Evolutionary conservation across 2,797 vertebrate species (phyloP), one percentile per base, ranked within the genome.

Genomic region (Lutjanus argentimaculatus): DNA sequence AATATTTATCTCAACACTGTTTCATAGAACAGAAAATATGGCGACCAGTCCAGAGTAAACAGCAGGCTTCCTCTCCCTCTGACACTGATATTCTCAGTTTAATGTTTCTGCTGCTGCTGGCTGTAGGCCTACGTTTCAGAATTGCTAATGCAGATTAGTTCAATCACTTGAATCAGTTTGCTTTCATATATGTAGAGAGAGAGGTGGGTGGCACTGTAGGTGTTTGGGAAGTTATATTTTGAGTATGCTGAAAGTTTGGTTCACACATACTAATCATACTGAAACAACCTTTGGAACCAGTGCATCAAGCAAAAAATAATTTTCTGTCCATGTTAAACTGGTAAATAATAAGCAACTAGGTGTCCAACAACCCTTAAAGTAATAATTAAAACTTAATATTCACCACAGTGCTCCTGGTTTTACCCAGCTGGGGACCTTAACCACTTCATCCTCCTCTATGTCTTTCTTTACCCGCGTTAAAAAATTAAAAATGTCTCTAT

Each of bases 1-100:
- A 91, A 94, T 92, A 93, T 93, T 92, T 90, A 84, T 91, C 77
- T 73, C 77, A 73, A 52, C 46, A 72, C 74, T 59, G 70, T 91
- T 89, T 85, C 73, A 84, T 72, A 46, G 65, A 89, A 82, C 67
- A 89, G 83, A 86, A 91, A 91, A 87, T 89, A 75, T 73, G 77
- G 83, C 48, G 69, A 81, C 65, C 72, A 48, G 36, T 89, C 82
- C 90, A 93, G 78, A 81, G 72, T 85, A 92, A 93, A 93, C 91
- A 93, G 49, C 43, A 46, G 76, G 69, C 72, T 81, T 87, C 86
- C 82, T 89, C 84, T 83, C 67, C 81, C 78, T 67, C 71, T 14
- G 55, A 83, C 70, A 77, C 71, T 64, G 67, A 90, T 72, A 75
- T 76, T 71, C 74, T 62, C 22, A 48, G 57, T 72, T 42, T 64